Conservation (phyloP, 2,888 invertebrate genomes). For the Syrphus vitripennis region DNA sequence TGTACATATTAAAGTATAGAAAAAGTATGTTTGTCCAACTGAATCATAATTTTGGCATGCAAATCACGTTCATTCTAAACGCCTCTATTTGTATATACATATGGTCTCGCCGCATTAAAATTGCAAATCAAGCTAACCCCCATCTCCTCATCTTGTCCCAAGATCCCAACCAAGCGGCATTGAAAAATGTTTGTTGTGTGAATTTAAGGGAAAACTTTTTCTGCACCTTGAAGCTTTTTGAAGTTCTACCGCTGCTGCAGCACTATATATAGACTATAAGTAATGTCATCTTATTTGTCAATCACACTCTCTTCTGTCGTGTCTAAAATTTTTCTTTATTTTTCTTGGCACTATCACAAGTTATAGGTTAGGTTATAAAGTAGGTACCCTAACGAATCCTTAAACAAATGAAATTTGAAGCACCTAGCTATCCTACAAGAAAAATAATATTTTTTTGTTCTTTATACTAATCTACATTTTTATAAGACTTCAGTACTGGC, state of each 20-base stretch:
- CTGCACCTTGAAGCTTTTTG: conserved; percentile 50
- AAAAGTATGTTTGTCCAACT: conserved; percentile 13
- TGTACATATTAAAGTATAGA: background rate
- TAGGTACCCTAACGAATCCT: conserved; percentile 40
- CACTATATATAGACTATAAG: background rate
- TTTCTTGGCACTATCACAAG: background rate
- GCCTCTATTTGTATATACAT: conserved; percentile 66
- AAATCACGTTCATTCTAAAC: conserved; percentile 65
- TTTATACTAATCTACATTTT: background rate
- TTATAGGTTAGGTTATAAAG: background rate
- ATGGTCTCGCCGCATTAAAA: conserved; percentile 56
- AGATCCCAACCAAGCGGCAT: background rate
- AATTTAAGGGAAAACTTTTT: conserved; percentile 52
- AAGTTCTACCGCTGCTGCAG: conserved; percentile 29
- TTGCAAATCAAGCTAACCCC: conserved; percentile 65
- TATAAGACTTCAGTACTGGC: background rate
- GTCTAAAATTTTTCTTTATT: conserved; percentile 12
- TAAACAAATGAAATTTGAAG: conserved; percentile 49
- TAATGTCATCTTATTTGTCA: conserved; percentile 58
- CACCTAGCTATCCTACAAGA: conserved; percentile 25
- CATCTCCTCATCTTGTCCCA: too few species aligned
- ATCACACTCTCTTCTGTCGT: conserved; percentile 30
- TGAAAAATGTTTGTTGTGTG: conserved; percentile 14
- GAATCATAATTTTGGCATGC: conserved; percentile 53
- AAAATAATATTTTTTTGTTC: background rate